Evolutionary conservation across 1,140 invertebrate genomes (phyloP).

Genomic region (Hydropsyche tenuis): DNA sequence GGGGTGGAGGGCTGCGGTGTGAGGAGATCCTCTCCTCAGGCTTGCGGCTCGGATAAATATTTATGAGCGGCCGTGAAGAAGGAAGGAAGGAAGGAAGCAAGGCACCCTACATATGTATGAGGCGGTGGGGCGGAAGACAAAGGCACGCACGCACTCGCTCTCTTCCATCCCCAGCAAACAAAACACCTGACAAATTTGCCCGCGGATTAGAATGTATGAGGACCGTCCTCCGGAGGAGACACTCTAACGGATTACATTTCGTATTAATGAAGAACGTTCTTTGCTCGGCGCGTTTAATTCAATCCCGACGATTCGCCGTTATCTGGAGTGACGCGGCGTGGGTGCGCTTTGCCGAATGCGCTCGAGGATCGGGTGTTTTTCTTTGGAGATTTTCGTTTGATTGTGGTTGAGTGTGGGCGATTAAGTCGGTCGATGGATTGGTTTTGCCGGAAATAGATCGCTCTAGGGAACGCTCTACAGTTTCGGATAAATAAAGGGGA

Average conservation of each 20-base stretch:
- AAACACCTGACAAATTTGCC: constrained; percentile 41
- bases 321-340: too few relatives aligned
- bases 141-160: constrained; percentile 12
- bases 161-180: constrained; percentile 16
- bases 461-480: too few relatives aligned
- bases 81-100: constrained; percentile 26
- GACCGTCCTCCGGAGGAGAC: neutral
- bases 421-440: too few relatives aligned
- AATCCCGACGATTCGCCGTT: neutral
- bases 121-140: constrained; percentile 6
- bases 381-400: too few relatives aligned
- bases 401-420: too few relatives aligned
- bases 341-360: too few relatives aligned
- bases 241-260: constrained; percentile 30
- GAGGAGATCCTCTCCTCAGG: constrained; percentile 26
- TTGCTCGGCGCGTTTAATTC: neutral
- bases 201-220: constrained; percentile 32
- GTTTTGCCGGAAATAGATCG: too few relatives aligned
- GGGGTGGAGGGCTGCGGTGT: neutral
- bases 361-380: too few relatives aligned
- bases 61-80: constrained; percentile 31
- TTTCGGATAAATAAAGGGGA: too few relatives aligned
- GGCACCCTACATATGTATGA: constrained; percentile 29
- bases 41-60: constrained; percentile 39
- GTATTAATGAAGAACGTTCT: constrained; percentile 27